These are phyloP conservation scores for Corythoichthys haematopterus DNA, from an alignment of 2,113 vertebrate species.

Conservation along the genomic window DNA sequence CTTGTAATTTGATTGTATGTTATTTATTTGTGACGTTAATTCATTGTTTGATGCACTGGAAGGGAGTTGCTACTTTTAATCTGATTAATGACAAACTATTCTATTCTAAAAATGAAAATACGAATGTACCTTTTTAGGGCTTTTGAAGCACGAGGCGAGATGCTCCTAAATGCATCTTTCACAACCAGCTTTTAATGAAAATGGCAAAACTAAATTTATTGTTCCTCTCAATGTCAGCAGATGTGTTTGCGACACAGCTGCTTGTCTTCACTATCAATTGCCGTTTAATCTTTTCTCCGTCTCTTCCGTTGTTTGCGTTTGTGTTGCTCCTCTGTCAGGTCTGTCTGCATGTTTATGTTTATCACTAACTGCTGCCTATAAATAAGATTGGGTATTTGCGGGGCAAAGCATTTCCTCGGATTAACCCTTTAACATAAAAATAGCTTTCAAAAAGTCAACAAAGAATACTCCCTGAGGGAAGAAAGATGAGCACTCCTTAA, in stretches of 20 bases:
- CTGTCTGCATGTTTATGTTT: conserved; percentile 27
- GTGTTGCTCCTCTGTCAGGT: conserved; percentile 18
- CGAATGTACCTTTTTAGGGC: background rate
- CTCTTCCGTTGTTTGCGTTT: conserved; percentile 31
- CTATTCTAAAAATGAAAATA: background rate
- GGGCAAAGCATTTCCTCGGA: conserved; percentile 2
- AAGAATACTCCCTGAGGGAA: background rate
- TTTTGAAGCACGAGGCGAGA: background rate
- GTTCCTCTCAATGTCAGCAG: background rate
- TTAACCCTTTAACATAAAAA: conserved; percentile 1
- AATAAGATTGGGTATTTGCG: conserved; percentile 16
- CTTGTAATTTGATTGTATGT: too few species aligned
- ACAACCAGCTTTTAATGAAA: background rate
- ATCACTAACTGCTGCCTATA: conserved; percentile 25
- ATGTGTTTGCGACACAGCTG: conserved; percentile 1
- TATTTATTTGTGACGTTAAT: too few species aligned
- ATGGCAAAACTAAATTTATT: background rate
- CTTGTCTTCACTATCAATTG: conserved; percentile 20
- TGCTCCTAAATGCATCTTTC: background rate
- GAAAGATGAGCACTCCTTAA: background rate
- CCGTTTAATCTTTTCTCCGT: conserved; percentile 14
- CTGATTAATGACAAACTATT: too few species aligned
- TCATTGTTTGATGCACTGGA: too few species aligned
- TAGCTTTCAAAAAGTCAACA: background rate
- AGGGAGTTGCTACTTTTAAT: too few species aligned